Base-by-base conservation (phyloP, 2,113 vertebrate species). In the Phrynosoma platyrhinos region DNA sequence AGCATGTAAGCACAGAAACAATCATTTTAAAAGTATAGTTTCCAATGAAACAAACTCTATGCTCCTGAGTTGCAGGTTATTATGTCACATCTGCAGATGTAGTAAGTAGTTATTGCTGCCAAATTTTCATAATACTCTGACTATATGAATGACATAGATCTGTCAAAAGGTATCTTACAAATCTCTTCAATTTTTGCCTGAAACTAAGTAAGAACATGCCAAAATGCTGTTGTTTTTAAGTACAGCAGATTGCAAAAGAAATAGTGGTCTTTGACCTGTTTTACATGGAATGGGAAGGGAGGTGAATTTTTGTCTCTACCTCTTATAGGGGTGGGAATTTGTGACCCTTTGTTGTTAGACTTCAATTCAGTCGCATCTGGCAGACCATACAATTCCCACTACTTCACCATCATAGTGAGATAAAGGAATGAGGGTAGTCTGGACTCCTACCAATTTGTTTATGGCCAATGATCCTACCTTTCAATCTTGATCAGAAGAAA, bases 61-160 rank as follows among this genome's bases (percentile, higher is more conserved):
- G 30, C 23, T 80, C 82, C n/a, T 93, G 90, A 87, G 12, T 40
- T 89, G 58, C 2, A 1, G 89, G 25, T 72, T 72, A 83, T 82
- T 27, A 14, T 55, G 55, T 25, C 82, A 40, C 90, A 25, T 76
- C 87, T 30, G 72, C 83, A 62, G 62, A 86, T 78, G 91, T 64
- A 68, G 40, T 76, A 36, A 36, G 62, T 64, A 18, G 21, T 76
- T 87, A 32, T 66, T n/a, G 53, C 66, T 23, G 85, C 74, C 83
- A 93, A 78, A 47, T 71, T 93, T 93, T 14, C 3, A 55, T 91
- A 92, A 86, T 80, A 62, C 27, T 30, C 77, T 85, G 55, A 83
- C 81, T 84, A 83, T 0, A 9, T 71, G 18, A 83, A 42, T 91
- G 5, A 77, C 74, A 83, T 78, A 55, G 89, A 52, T 42, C 64